These are phyloP conservation scores for Nycticebus coucang DNA, from an alignment of 2,113 vertebrate species.

Conservation along the genomic window DNA sequence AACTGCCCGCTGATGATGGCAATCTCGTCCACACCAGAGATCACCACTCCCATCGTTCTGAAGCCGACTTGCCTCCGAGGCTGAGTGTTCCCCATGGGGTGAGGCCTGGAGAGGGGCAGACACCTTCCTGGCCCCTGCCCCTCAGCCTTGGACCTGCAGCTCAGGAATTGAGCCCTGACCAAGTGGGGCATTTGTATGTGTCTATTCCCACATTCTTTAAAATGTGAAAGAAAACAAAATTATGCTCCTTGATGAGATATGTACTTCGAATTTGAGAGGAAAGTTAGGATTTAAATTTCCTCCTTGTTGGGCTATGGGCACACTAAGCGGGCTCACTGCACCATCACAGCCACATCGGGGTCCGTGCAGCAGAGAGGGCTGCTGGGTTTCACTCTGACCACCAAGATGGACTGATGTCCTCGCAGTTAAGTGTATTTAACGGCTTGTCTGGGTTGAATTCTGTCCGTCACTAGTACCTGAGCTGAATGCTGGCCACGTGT, in stretches of 20 bases:
- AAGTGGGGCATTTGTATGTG: fast-evolving
- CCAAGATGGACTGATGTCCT: conserved; percentile 44
- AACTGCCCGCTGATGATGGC: fast-evolving
- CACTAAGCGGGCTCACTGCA: background rate
- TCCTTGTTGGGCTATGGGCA: background rate
- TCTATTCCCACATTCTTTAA: background rate
- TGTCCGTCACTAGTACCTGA: conserved; percentile 24
- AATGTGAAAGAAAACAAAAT: background rate
- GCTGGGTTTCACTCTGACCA: conserved; percentile 39
- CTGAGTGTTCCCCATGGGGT: fast-evolving
- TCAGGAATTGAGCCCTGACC: fast-evolving
- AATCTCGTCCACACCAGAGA: fast-evolving
- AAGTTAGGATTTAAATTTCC: background rate
- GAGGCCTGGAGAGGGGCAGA: background rate
- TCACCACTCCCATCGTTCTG: fast-evolving
- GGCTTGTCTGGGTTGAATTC: conserved; percentile 60
- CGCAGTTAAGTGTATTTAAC: conserved; percentile 59
- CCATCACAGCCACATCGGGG: background rate
- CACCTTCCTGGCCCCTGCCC: fast-evolving
- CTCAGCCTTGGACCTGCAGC: fast-evolving
- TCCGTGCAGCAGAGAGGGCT: background rate
- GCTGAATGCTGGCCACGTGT: conserved; percentile 7
- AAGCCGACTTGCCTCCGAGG: fast-evolving
- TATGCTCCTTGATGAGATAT: background rate
- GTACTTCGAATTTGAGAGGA: background rate